These are phyloP conservation scores for Stramonita haemastoma DNA, from an alignment of 2,888 invertebrate species.

Conservation along the genomic window DNA sequence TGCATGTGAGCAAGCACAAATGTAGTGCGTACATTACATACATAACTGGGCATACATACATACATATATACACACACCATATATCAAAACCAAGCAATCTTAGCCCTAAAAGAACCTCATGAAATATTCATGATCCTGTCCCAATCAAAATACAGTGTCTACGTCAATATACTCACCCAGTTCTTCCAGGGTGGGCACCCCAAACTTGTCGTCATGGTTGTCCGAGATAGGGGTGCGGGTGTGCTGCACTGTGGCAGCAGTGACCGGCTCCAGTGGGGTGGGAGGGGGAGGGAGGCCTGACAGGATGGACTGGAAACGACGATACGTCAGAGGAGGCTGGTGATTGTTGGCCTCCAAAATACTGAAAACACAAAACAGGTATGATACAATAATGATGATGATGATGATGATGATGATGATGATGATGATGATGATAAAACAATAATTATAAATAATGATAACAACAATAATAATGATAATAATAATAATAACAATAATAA, in stretches of 20 bases:
- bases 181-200: constrained; percentile 91
- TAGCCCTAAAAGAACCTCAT: neutral
- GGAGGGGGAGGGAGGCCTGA: constrained; percentile 87
- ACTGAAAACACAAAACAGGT: constrained; percentile 77
- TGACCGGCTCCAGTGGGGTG: constrained; percentile 82
- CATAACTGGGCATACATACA: neutral
- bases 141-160: neutral
- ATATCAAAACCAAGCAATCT: neutral
- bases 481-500: no score
- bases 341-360: constrained; percentile 90
- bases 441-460: no score
- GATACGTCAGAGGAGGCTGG: constrained; percentile 89
- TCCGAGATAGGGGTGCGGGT: constrained; percentile 85
- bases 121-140: neutral
- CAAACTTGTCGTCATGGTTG: constrained; percentile 89
- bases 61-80: neutral
- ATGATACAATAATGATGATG: no score
- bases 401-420: no score
- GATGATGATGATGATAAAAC: no score
- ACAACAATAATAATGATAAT: no score
- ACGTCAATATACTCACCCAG: constrained; percentile 81
- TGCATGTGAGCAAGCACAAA: no score
- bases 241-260: constrained; percentile 80
- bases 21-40: neutral
- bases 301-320: constrained; percentile 89